Conservation (phyloP, 2,113 vertebrate species). For the Oxyruncus cristatus region DNA sequence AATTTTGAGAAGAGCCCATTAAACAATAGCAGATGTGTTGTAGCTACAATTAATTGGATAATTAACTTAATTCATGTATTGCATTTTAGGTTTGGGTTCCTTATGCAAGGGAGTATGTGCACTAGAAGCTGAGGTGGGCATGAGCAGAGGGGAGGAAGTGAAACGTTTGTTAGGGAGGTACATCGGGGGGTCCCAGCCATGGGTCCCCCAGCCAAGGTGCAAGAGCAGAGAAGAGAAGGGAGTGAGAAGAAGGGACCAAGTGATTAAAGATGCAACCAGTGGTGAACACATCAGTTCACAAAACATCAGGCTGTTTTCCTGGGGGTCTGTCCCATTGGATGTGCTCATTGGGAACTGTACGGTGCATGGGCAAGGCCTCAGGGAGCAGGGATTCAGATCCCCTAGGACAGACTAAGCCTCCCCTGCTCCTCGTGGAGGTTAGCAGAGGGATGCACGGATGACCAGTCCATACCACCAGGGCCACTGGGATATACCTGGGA, state of each 20-base stretch:
- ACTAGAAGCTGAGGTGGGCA: background rate
- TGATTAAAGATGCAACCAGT: background rate
- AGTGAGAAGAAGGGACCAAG: fast-evolving
- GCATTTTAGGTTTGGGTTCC: constrained; percentile 51
- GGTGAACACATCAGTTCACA: background rate
- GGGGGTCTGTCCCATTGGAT: background rate
- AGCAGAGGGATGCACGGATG: background rate
- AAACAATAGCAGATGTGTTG: constrained; percentile 61
- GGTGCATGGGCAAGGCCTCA: background rate
- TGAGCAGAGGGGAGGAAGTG: background rate
- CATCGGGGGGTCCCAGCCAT: fast-evolving
- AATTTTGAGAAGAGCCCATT: constrained; percentile 29
- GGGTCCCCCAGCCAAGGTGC: background rate
- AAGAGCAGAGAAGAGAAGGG: background rate
- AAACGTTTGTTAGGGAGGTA: background rate
- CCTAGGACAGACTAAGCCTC: background rate
- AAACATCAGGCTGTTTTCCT: background rate
- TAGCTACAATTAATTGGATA: constrained; percentile 49
- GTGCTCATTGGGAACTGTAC: fast-evolving
- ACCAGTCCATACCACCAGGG: fast-evolving
- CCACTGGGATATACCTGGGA: background rate
- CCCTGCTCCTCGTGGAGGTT: background rate
- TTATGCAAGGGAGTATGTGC: background rate
- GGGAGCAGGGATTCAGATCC: background rate
- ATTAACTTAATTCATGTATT: constrained; percentile 45